A percentile compares a stretch with the other conserved stretches of the same genome.
These are phyloP conservation scores for Nibea coibor DNA, from an alignment of 2,113 vertebrate genomes.

Conservation along the genomic window DNA sequence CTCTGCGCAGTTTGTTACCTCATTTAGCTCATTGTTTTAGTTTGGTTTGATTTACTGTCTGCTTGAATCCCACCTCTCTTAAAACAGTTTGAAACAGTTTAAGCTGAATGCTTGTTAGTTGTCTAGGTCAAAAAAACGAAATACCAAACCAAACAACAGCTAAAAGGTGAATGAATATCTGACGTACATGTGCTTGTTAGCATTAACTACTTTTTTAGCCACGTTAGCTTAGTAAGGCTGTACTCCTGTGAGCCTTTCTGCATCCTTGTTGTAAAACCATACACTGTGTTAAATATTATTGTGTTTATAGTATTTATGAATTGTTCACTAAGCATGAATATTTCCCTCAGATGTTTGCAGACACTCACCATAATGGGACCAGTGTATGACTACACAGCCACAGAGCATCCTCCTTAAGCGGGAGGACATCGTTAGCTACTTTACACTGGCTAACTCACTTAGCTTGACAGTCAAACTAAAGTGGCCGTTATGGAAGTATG, in stretches of 20 bases:
- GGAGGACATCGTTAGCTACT: neutral
- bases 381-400: neutral
- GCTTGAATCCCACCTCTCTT: neutral
- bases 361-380: neutral
- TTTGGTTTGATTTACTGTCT: conserved; percentile 16
- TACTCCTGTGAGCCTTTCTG: neutral
- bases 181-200: neutral
- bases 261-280: neutral
- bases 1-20: neutral
- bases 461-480: neutral
- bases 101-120: neutral
- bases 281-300: neutral
- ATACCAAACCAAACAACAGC: neutral
- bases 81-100: neutral
- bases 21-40: conserved; percentile 16
- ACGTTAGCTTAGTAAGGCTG: neutral
- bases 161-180: neutral
- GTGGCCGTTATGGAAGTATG: conserved; percentile 32
- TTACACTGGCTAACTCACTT: neutral
- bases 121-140: neutral
- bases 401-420: conserved; percentile 11
- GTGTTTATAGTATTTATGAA: neutral
- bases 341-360: neutral
- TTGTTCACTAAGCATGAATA: neutral
- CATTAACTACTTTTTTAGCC: neutral